Evolutionary conservation across 2,888 invertebrate species (phyloP).

Genomic region (Chamaedrilus cognettii): DNA sequence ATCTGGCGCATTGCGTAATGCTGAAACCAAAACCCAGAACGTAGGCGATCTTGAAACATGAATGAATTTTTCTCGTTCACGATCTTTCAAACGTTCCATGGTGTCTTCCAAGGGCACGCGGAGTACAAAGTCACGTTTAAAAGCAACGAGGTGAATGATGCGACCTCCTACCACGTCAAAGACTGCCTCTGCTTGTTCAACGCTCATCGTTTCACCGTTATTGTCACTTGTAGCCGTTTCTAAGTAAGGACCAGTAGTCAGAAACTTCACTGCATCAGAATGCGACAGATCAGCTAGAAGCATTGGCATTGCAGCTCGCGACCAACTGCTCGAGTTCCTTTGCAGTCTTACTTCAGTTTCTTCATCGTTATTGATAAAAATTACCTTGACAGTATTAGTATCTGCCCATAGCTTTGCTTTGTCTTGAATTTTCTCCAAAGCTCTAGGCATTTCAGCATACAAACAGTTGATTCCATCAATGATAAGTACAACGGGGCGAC

Average conservation of each 20-base stretch:
- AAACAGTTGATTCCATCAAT: constrained; percentile 33
- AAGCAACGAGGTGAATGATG: constrained; percentile 25
- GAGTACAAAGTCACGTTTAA: constrained; percentile 24
- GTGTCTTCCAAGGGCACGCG: constrained; percentile 23
- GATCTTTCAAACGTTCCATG: constrained; percentile 10
- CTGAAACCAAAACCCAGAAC: constrained; percentile 21
- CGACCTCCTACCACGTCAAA: constrained; percentile 32
- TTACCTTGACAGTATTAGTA: constrained; percentile 36
- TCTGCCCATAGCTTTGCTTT: constrained; percentile 42
- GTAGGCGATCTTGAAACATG: constrained; percentile 22
- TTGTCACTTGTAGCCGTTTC: too few species aligned
- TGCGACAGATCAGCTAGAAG: constrained; percentile 27
- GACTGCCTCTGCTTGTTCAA: constrained; percentile 23
- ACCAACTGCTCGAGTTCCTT: constrained; percentile 33
- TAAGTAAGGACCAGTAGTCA: constrained; percentile 15
- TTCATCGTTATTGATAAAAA: constrained; percentile 36
- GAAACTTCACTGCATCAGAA: constrained; percentile 25
- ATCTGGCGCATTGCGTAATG: constrained; percentile 18
- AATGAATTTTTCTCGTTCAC: constrained; percentile 34
- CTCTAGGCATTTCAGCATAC: constrained; percentile 21
- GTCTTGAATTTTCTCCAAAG: constrained; percentile 29
- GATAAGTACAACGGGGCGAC: constrained; percentile 33
- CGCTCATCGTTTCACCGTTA: too few species aligned
- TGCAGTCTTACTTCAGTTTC: constrained; percentile 25
- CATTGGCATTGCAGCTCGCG: constrained; percentile 33